A percentile compares a stretch with the other conserved stretches of the same genome.
phyloP scores from a whole-genome alignment of 2,888 invertebrate species.

The Xylocampa areola region DNA sequence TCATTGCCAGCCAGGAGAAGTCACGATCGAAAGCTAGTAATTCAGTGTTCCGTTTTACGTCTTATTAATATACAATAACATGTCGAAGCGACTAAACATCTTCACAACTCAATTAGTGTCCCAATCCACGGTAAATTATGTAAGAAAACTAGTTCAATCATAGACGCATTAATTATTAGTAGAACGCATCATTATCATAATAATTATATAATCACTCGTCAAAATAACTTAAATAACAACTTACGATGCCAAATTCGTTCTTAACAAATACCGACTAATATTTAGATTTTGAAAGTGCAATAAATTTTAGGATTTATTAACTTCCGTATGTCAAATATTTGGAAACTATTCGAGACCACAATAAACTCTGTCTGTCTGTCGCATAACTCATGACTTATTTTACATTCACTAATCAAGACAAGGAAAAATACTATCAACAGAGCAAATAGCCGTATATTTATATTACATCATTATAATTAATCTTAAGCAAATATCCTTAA shows the following conservation, averaged over 20 bases:
- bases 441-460: too few species aligned
- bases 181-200: slow-evolving; percentile 15
- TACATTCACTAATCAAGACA: slow-evolving; percentile 1
- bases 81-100: slow-evolving; percentile 14
- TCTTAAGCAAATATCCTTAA: too few species aligned
- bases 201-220: too few species aligned
- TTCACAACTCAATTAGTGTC: slow-evolving; percentile 36
- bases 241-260: slow-evolving; percentile 5
- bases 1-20: not conserved
- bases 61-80: slow-evolving; percentile 43
- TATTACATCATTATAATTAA: too few species aligned
- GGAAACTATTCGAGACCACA: slow-evolving; percentile 24
- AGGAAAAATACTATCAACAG: too few species aligned
- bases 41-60: slow-evolving; percentile 13
- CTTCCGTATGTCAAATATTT: slow-evolving; percentile 46
- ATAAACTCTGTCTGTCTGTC: slow-evolving; percentile 3
- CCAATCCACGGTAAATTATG: slow-evolving; percentile 25
- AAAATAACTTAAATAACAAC: slow-evolving; percentile 38
- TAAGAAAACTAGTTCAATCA: slow-evolving; percentile 32
- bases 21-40: slow-evolving; percentile 7
- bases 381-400: slow-evolving; percentile 16
- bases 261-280: slow-evolving; percentile 23
- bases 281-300: slow-evolving; percentile 46
- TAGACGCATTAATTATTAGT: slow-evolving; percentile 8
- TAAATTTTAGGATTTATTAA: slow-evolving; percentile 36